phyloP scores from a whole-genome alignment of 53 echinoderm and acorn worm genomes.

The Echinometra lucunter region DNA sequence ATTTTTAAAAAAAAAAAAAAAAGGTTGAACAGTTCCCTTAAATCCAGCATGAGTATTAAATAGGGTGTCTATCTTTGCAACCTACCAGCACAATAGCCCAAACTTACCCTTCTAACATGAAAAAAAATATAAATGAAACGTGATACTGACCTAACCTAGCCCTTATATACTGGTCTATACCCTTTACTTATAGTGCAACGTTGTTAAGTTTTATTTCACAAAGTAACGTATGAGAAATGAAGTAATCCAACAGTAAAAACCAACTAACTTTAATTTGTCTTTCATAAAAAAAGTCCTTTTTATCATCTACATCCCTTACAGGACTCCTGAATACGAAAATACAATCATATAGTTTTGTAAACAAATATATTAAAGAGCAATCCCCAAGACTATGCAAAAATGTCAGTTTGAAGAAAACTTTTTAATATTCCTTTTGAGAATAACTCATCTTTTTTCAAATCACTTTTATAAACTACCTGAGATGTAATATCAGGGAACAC shows the following conservation, averaged over 20 bases:
- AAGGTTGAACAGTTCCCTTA: neutral
- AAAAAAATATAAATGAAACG: neutral
- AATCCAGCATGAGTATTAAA: neutral
- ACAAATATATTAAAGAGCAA: no score
- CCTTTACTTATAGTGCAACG: neutral
- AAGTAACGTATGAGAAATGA: neutral
- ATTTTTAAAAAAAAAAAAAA: neutral
- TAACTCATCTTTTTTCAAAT: no score
- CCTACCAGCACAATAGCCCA: neutral
- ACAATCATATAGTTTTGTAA: no score
- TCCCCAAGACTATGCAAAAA: no score
- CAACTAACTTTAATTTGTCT: neutral
- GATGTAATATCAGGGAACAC: no score
- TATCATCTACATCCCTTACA: neutral
- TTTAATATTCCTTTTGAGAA: no score
- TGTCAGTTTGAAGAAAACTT: no score
- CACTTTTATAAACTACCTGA: no score
- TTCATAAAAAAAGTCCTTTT: neutral
- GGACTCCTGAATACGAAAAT: no score
- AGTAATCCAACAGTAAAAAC: neutral
- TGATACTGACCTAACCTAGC: neutral
- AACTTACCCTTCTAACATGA: neutral
- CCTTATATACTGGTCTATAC: neutral
- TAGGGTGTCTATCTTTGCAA: neutral
- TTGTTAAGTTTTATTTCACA: neutral